Conservation (phyloP, 1,140 invertebrate species). For the Diorhabda sublineata region DNA sequence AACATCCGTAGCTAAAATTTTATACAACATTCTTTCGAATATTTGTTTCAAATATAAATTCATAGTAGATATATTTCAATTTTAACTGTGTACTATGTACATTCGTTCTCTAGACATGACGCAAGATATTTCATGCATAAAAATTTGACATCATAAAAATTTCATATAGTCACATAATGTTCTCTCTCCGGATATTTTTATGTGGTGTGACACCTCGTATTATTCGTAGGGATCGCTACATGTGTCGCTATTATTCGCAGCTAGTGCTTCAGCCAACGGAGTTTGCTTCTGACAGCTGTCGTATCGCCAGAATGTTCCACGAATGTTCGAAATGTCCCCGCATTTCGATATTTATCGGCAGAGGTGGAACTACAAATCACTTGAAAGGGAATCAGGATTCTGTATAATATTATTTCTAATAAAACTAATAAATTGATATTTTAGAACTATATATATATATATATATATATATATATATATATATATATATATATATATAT, state of each 20-base stretch:
- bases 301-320: slow-evolving; percentile 31
- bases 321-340: slow-evolving; percentile 37
- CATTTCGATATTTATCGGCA: slow-evolving; percentile 5
- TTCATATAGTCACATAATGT: slow-evolving; percentile 44
- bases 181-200: slow-evolving; percentile 41
- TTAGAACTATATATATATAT: no score
- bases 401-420: no score
- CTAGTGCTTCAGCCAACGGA: slow-evolving; percentile 26
- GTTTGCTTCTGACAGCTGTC: slow-evolving; percentile 46
- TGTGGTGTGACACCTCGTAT: slow-evolving; percentile 44
- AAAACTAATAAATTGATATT: no score
- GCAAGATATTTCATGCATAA: slow-evolving; percentile 15
- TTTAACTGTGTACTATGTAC: not conserved
- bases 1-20: no score
- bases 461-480: no score
- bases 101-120: not conserved
- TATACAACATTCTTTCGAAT: no score
- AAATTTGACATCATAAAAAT: slow-evolving; percentile 43
- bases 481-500: no score
- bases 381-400: no score
- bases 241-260: slow-evolving; percentile 47
- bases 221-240: slow-evolving; percentile 42
- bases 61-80: not conserved
- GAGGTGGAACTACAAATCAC: not conserved
- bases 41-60: no score